phyloP scores from a whole-genome alignment of 1,140 invertebrate genomes.

The Harpegnathos saltator region DNA sequence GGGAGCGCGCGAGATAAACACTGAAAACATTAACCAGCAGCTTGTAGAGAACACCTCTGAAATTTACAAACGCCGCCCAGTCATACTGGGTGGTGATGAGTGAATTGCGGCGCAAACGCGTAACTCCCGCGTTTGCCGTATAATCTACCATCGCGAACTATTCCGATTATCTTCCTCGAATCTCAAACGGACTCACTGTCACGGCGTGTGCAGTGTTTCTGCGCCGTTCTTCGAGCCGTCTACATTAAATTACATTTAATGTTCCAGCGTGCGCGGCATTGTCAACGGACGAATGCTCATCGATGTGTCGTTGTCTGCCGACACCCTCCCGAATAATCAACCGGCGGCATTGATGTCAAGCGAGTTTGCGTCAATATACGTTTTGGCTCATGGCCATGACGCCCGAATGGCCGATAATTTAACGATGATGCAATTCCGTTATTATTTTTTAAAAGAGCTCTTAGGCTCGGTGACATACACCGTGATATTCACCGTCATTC shows the following conservation, averaged over 20 bases:
- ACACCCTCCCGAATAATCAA: too few species aligned
- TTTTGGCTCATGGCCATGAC: too few species aligned
- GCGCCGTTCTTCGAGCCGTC: background rate
- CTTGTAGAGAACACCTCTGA: constrained; percentile 3
- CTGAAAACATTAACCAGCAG: constrained; percentile 66
- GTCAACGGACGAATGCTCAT: background rate
- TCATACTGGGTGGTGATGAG: background rate
- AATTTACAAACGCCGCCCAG: constrained; percentile 28
- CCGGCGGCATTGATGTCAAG: too few species aligned
- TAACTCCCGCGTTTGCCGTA: constrained; percentile 3
- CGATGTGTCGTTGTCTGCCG: too few species aligned
- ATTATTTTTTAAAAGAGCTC: too few species aligned
- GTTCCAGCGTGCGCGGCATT: background rate
- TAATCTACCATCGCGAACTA: constrained; percentile 42
- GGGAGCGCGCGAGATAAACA: constrained; percentile 78
- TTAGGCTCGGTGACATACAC: too few species aligned
- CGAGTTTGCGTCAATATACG: too few species aligned
- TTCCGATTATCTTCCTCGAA: constrained; percentile 24
- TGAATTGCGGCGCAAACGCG: constrained; percentile 25
- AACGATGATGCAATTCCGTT: too few species aligned
- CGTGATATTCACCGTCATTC: too few species aligned
- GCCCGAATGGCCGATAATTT: too few species aligned
- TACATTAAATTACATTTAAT: constrained; percentile 21
- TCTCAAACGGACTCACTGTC: background rate
- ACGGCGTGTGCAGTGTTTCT: constrained; percentile 1